Base-by-base conservation (phyloP, 2,797 vertebrate species). In the Etheostoma nigrum region DNA sequence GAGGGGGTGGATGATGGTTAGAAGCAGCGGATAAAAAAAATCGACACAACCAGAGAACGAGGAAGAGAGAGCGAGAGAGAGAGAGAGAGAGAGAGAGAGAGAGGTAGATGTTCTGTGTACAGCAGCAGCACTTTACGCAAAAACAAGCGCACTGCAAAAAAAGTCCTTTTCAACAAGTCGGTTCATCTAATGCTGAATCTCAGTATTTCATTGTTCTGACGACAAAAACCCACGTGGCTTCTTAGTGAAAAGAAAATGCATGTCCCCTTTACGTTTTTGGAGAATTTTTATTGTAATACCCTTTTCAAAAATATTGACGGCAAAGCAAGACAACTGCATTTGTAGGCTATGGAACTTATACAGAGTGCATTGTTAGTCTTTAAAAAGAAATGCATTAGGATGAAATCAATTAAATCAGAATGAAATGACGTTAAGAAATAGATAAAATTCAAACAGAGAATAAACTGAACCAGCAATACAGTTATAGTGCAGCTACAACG, bases 11-110 rank as follows among this genome's bases (percentile, higher is more conserved):
- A 85, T 63, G 87, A 84, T 86, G 90, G 82, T 87, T 86, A 61
- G 84, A 81, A 86, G 88, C 86, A 77, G 78, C 85, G 85, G 85
- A 87, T 81, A 84, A 85, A 88, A 83, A 86, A 88, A 89, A 88
- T 72, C 86, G 60, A 88, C 82, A 86, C 71, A 82, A 72, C 61
- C 66, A 67, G 45, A 73, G 74, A 78, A 76, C 23, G 63, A 76
- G 76, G 21, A 33, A 19, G 71, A 25, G 36, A 51, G 53, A 57
- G 79, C n/a, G 62, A 27, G 63, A 33, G 66, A 74, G 61, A 69
- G 81, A 74, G 67, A 65, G 79, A 10, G 72, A 59, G 69, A 76
- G 74, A 1, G 73, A 75, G 85, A 74, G 36, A 18, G 42, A 25
- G 40, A 12, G 40, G 42, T 13, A 52, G 65, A 78, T 79, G 79